Evolutionary conservation across 2,113 vertebrate genomes (phyloP).

Genomic region (Cinclus mexicanus): DNA sequence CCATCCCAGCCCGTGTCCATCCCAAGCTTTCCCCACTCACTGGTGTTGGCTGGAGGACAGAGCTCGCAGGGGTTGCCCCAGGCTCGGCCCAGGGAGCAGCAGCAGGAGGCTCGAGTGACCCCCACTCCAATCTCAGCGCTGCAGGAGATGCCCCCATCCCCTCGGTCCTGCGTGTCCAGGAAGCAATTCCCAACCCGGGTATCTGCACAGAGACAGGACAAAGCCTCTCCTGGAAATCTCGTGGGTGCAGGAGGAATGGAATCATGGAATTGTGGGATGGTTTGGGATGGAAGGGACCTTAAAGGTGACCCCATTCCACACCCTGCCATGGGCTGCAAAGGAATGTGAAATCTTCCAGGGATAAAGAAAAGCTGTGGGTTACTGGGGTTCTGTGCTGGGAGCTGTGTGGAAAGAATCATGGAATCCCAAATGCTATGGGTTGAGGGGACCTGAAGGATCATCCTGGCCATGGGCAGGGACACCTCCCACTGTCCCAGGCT

Average conservation of each 20-base stretch:
- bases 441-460: background rate
- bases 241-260: background rate
- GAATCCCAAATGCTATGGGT: too few species aligned
- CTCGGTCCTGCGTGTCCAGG: constrained; percentile 84
- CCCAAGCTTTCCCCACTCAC: constrained; percentile 69
- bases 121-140: constrained; percentile 87
- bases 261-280: accelerated
- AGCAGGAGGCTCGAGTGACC: constrained; percentile 88
- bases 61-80: constrained; percentile 95
- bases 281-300: background rate
- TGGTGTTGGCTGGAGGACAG: constrained; percentile 86
- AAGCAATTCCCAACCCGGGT: constrained; percentile 90
- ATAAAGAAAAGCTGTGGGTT: background rate
- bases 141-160: constrained; percentile 90
- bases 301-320: background rate
- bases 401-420: background rate
- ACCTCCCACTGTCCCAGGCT: background rate
- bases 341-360: background rate
- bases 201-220: constrained; percentile 67
- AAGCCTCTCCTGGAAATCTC: background rate
- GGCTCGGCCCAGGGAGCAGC: constrained; percentile 87
- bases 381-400: background rate
- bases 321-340: background rate
- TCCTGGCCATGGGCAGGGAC: background rate
- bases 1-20: background rate